Conservation (phyloP, 2,888 invertebrate genomes). For the Octodonta nipae region DNA sequence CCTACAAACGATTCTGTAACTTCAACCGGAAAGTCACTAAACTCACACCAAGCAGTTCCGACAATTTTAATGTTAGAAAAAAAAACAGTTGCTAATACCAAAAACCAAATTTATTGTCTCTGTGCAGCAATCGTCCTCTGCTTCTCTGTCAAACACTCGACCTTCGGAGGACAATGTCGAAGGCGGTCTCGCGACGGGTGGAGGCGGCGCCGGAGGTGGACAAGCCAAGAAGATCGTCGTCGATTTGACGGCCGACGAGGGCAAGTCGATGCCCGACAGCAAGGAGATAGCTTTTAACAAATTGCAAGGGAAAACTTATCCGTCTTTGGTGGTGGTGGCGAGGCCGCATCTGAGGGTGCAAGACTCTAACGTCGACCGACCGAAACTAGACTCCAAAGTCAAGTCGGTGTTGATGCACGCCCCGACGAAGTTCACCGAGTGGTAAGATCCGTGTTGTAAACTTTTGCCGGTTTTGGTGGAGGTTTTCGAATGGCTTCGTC, state of each 20-base stretch:
- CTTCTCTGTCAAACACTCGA: slow-evolving; percentile 33
- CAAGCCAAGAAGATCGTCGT: slow-evolving; percentile 36
- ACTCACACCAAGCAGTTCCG: no score
- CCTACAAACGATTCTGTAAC: no score
- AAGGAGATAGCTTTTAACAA: slow-evolving; percentile 66
- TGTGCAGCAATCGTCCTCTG: no score
- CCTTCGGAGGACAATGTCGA: slow-evolving; percentile 61
- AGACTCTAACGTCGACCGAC: slow-evolving; percentile 47
- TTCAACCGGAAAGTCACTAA: no score
- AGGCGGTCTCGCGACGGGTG: slow-evolving; percentile 54
- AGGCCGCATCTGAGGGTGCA: slow-evolving; percentile 64
- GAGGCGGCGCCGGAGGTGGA: neutral
- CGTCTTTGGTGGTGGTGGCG: slow-evolving; percentile 72
- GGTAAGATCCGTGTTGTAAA: slow-evolving; percentile 35
- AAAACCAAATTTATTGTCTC: no score
- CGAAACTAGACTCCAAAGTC: slow-evolving; percentile 61
- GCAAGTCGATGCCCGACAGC: slow-evolving; percentile 47
- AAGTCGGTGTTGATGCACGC: slow-evolving; percentile 70
- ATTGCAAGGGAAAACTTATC: slow-evolving; percentile 69
- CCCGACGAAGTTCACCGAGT: slow-evolving; percentile 76
- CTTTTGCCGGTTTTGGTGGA: no score
- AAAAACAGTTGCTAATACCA: no score
- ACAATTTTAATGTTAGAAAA: no score
- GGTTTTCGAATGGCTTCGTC: no score
- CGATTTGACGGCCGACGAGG: slow-evolving; percentile 50